A percentile compares a stretch with the other conserved stretches of the same genome.
These are phyloP conservation scores for Sebastes vulpes DNA, from an alignment of 2,797 vertebrate genomes.

Conservation along the genomic window DNA sequence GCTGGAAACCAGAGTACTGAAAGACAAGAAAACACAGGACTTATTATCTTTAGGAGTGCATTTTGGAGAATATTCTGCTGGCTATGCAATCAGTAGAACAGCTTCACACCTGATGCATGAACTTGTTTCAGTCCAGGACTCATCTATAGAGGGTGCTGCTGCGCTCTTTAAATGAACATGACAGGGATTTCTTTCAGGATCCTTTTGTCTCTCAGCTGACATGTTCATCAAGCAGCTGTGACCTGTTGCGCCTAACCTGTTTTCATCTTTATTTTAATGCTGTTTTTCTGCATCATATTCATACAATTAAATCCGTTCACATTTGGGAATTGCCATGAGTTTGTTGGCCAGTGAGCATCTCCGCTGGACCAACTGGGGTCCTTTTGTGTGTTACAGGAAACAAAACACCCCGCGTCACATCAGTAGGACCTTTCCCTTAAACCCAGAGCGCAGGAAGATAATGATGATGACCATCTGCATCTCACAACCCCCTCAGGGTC, in stretches of 20 bases:
- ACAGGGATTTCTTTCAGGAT: neutral
- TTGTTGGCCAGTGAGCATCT: neutral
- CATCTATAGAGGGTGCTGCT: slow-evolving; percentile 73
- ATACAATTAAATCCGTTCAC: neutral
- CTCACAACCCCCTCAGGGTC: slow-evolving; percentile 68
- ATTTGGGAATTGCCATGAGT: neutral
- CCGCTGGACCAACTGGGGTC: neutral
- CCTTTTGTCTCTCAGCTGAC: slow-evolving; percentile 32
- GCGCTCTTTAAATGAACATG: slow-evolving; percentile 35
- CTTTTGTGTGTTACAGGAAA: slow-evolving; percentile 10
- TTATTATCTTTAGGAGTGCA: neutral
- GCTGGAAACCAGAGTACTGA: slow-evolving; percentile 99
- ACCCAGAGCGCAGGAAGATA: slow-evolving; percentile 9
- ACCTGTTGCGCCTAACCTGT: neutral
- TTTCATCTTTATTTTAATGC: neutral
- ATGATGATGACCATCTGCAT: slow-evolving; percentile 69
- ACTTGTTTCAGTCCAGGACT: neutral
- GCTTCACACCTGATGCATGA: neutral
- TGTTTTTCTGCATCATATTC: neutral
- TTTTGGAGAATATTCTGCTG: neutral
- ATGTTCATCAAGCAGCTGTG: neutral
- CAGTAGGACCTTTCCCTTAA: slow-evolving; percentile 7
- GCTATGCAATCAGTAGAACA: neutral
- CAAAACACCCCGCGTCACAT: neutral
- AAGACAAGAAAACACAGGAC: slow-evolving; percentile 41